These are phyloP conservation scores for Drosophila paucipuncta DNA, from an alignment of 2,888 invertebrate species.

Conservation along the genomic window DNA sequence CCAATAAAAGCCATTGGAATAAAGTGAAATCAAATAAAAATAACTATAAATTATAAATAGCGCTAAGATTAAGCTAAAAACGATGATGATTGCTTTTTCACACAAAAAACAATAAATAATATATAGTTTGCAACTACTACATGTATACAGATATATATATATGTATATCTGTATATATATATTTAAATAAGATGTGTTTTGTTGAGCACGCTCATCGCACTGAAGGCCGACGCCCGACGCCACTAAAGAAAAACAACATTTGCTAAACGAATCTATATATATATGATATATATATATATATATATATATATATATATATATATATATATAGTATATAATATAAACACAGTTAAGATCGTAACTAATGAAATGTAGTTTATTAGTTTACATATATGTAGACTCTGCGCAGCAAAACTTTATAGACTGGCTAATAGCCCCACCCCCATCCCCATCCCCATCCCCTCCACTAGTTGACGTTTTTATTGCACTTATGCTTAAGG, in stretches of 20 bases:
- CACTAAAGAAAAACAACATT: conserved; percentile 19
- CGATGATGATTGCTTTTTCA: conserved; percentile 28
- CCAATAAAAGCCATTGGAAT: conserved; percentile 26
- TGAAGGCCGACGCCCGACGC: conserved; percentile 21
- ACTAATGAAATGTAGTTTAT: conserved; percentile 32
- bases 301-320: not conserved
- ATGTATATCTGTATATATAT: not conserved
- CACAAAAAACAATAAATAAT: conserved; percentile 40
- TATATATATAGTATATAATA: not conserved
- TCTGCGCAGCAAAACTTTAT: conserved; percentile 69
- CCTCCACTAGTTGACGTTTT: conserved; percentile 8
- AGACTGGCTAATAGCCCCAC: conserved; percentile 14
- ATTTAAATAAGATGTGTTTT: conserved; percentile 43
- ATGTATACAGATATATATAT: conserved; percentile 4
- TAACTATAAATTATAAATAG: conserved; percentile 60
- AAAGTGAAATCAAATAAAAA: conserved; percentile 54
- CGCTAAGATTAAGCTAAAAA: conserved; percentile 66
- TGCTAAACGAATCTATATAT: conserved; percentile 22
- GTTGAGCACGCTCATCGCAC: conserved; percentile 74
- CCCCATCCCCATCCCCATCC: not conserved
- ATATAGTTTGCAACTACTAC: conserved; percentile 42
- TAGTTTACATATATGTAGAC: conserved; percentile 50
- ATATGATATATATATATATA: not conserved
- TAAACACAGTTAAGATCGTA: conserved; percentile 44
- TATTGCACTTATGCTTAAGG: conserved; percentile 77